Conservation (phyloP, 2,797 vertebrate species). For the Cynopterus sphinx region DNA sequence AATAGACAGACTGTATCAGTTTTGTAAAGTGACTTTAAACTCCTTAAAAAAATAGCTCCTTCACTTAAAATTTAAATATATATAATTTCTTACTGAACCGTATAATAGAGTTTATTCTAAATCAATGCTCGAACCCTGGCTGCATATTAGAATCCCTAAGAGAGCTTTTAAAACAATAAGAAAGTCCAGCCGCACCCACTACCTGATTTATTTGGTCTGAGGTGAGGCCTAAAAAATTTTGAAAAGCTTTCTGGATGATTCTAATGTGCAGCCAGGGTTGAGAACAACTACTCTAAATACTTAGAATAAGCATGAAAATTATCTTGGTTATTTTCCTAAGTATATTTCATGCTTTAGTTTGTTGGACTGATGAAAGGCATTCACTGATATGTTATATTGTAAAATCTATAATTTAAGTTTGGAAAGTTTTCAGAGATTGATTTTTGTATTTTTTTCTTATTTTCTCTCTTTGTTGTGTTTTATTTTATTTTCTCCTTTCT, state of each 20-base stretch:
- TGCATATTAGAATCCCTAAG: slow-evolving; percentile 24
- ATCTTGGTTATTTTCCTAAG: slow-evolving; percentile 52
- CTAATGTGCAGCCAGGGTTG: background rate
- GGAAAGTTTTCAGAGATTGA: slow-evolving; percentile 21
- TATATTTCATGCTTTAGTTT: background rate
- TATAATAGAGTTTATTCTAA: slow-evolving; percentile 52
- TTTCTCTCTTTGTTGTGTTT: background rate
- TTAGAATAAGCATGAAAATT: slow-evolving; percentile 1
- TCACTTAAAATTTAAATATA: slow-evolving; percentile 63
- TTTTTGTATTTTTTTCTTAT: background rate
- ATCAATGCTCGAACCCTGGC: background rate
- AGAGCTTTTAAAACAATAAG: slow-evolving; percentile 55
- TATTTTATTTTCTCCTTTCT: background rate
- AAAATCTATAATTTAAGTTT: slow-evolving; percentile 4
- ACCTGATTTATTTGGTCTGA: slow-evolving; percentile 71
- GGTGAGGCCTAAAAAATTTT: background rate
- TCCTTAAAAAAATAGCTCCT: background rate
- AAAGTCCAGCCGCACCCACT: background rate
- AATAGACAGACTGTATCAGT: slow-evolving; percentile 50
- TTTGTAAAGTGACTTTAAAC: slow-evolving; percentile 63
- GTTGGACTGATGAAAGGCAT: background rate
- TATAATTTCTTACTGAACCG: slow-evolving; percentile 4
- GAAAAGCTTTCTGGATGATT: slow-evolving; percentile 49
- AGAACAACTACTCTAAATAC: slow-evolving; percentile 50
- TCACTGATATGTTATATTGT: background rate